phyloP scores from a whole-genome alignment of 92 coral and sea anemone species.

The Parazoanthus swiftii region DNA sequence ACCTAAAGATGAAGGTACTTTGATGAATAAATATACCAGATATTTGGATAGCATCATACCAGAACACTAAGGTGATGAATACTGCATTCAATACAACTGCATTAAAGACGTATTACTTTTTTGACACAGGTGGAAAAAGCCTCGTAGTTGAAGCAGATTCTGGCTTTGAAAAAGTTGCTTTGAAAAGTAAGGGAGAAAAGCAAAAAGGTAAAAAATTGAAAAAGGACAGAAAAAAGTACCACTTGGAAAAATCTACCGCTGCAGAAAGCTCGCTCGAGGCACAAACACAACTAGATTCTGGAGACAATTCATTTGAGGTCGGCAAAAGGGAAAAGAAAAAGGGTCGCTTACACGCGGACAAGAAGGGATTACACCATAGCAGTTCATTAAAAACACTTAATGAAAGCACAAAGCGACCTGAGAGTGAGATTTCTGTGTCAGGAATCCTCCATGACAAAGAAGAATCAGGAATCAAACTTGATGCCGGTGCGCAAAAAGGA shows the following conservation, averaged over 20 bases:
- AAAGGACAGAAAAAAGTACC: not conserved
- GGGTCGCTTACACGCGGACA: not conserved
- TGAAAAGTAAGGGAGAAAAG: not conserved
- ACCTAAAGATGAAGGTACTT: not conserved
- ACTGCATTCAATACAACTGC: no score
- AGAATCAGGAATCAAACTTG: not conserved
- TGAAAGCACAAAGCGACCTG: not conserved
- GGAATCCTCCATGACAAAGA: not conserved
- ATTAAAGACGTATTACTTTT: not conserved
- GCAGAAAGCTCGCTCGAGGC: not conserved
- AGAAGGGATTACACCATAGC: not conserved
- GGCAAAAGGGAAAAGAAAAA: constrained; percentile 12
- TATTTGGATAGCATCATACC: no score
- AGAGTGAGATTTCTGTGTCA: not conserved
- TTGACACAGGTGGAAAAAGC: not conserved
- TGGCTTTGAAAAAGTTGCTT: not conserved
- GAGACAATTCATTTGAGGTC: not conserved
- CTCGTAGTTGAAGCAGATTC: not conserved
- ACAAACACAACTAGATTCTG: not conserved
- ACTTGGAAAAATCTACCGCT: not conserved
- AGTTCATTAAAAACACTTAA: not conserved
- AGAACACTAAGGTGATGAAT: no score
- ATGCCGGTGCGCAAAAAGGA: not conserved
- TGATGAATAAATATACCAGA: not conserved
- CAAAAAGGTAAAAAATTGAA: not conserved